Evolutionary conservation across 2,797 vertebrate species (phyloP).

Genomic region (Chelonia mydas): DNA sequence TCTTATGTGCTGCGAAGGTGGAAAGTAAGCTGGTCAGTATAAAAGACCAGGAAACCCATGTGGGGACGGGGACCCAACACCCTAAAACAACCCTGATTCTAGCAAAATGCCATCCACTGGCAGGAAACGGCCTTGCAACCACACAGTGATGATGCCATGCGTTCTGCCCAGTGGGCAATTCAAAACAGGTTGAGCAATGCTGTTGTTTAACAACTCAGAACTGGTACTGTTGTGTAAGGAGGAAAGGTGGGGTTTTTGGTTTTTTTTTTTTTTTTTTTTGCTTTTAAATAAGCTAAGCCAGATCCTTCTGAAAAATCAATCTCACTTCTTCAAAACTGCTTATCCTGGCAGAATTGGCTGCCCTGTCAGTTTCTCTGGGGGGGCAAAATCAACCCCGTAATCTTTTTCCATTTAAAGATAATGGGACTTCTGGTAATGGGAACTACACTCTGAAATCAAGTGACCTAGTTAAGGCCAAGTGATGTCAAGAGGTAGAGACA

Average conservation of each 20-base stretch:
- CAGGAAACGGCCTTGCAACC: not conserved
- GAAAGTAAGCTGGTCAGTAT: not conserved
- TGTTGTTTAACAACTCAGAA: not conserved
- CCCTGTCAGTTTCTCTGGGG: not conserved
- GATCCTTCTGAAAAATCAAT: not conserved
- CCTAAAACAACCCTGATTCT: not conserved
- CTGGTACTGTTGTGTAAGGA: slow-evolving; percentile 37
- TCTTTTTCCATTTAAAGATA: not conserved
- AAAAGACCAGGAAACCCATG: fast-evolving
- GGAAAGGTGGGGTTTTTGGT: not conserved
- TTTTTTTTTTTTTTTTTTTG: not conserved
- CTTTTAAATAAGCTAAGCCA: not conserved
- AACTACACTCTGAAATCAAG: not conserved
- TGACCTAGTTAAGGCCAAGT: not conserved
- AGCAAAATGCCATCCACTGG: fast-evolving
- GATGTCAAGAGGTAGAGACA: not conserved
- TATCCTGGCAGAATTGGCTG: not conserved
- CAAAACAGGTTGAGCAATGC: slow-evolving; percentile 45
- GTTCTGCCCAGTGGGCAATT: not conserved
- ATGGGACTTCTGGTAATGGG: not conserved
- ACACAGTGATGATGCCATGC: fast-evolving
- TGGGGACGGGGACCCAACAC: not conserved
- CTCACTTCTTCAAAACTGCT: slow-evolving; percentile 27
- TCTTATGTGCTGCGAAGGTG: not conserved
- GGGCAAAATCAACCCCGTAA: not conserved